Percentiles rank a stretch among this genome's conserved stretches.
Conservation (phyloP, 2,797 vertebrate genomes). For the Cheirogaleus major region DNA sequence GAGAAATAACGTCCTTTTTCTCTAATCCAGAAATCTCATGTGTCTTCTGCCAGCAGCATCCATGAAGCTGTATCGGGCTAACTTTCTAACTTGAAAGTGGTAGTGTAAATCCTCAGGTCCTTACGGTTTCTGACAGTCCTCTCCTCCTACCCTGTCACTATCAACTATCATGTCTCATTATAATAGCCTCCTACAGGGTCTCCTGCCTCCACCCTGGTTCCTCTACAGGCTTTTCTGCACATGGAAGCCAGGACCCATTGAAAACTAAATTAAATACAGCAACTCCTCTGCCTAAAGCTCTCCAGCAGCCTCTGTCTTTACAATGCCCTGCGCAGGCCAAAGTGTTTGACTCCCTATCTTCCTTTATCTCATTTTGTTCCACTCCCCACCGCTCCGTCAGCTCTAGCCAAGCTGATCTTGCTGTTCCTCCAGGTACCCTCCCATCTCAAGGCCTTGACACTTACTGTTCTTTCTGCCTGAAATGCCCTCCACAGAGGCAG, state of each 20-base stretch:
- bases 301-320: not conserved
- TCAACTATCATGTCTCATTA: not conserved
- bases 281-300: not conserved
- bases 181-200: not conserved
- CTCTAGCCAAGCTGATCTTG: not conserved
- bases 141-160: not conserved
- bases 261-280: not conserved
- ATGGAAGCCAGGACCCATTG: not conserved
- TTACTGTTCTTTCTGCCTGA: not conserved
- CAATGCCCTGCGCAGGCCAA: not conserved
- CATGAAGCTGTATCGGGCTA: not conserved
- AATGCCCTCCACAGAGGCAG: not conserved
- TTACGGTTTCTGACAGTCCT: not conserved
- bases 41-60: not conserved
- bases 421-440: not conserved
- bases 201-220: not conserved
- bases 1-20: not conserved
- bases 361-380: not conserved
- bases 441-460: not conserved
- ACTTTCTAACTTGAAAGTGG: not conserved
- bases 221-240: not conserved
- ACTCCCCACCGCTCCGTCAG: too few species aligned
- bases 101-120: not conserved
- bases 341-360: not conserved
- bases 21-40: not conserved